A percentile compares a stretch with the other conserved stretches of the same genome.
Conservation (phyloP, 2,797 vertebrate genomes). For the Sarcoramphus papa region DNA sequence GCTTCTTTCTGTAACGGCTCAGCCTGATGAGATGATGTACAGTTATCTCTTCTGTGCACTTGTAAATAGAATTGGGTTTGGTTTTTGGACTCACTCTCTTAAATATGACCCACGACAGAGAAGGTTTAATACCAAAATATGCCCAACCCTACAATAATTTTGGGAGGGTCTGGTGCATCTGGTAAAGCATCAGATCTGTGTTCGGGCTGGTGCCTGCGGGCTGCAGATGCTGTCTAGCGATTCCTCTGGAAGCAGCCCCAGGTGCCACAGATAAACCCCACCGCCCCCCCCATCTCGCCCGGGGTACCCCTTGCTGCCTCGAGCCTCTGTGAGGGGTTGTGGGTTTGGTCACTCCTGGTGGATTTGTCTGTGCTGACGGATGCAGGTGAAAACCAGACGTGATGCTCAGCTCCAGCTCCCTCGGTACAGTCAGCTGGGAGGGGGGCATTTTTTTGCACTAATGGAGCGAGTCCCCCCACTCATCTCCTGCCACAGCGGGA, state of each 20-base stretch:
- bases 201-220: not conserved
- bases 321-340: not conserved
- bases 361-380: not conserved
- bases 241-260: not conserved
- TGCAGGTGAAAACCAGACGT: not conserved
- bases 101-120: not conserved
- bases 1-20: not conserved
- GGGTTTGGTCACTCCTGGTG: not conserved
- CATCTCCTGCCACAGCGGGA: not conserved
- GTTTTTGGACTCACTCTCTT: not conserved
- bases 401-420: not conserved
- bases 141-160: not conserved
- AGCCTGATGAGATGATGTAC: not conserved
- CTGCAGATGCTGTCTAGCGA: not conserved
- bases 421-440: not conserved
- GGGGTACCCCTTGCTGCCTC: not conserved
- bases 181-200: not conserved
- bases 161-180: not conserved
- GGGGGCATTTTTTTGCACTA: accelerated
- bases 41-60: not conserved
- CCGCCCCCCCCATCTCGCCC: accelerated
- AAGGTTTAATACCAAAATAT: not conserved
- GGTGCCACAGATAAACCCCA: not conserved
- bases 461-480: accelerated
- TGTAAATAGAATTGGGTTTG: not conserved